phyloP scores from a whole-genome alignment of 2,888 invertebrate genomes.

The Trichacis sp. region DNA sequence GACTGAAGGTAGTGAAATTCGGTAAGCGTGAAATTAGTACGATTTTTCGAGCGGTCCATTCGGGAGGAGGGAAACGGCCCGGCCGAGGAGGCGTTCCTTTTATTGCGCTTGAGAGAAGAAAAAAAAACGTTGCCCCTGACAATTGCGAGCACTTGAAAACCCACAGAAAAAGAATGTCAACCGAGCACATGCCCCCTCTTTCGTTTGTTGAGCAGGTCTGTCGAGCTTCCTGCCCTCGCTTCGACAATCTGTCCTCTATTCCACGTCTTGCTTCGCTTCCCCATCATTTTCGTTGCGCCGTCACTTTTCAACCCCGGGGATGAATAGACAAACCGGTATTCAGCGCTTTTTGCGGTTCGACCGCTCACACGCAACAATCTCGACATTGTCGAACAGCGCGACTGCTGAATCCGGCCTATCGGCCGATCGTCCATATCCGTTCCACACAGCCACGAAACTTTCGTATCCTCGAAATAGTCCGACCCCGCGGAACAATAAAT shows the following conservation, averaged over 20 bases:
- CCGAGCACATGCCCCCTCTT: conserved; percentile 49
- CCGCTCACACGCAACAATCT: conserved; percentile 51
- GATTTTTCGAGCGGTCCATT: not conserved
- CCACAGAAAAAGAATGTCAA: conserved; percentile 55
- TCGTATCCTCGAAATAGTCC: conserved; percentile 4
- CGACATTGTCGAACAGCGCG: conserved; percentile 56
- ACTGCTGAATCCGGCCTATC: conserved; percentile 56
- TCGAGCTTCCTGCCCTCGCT: conserved; percentile 52
- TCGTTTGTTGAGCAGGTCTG: conserved; percentile 49
- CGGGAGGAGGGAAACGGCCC: conserved; percentile 8
- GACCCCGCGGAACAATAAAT: not conserved
- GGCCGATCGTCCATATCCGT: conserved; percentile 32
- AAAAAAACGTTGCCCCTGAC: conserved; percentile 15
- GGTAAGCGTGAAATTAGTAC: conserved; percentile 2
- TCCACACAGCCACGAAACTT: conserved; percentile 22
- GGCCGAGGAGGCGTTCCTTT: conserved; percentile 25
- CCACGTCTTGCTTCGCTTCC: conserved; percentile 22
- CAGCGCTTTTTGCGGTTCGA: conserved; percentile 49
- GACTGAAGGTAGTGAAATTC: not conserved
- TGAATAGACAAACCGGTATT: conserved; percentile 42
- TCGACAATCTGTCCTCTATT: conserved; percentile 16
- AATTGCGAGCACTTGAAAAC: conserved; percentile 42
- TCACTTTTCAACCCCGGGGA: conserved; percentile 20
- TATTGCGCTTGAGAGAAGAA: conserved; percentile 15
- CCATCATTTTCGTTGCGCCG: conserved; percentile 15